Percentiles rank a stretch among this genome's conserved stretches.
Conservation (phyloP, 2,113 vertebrate species). For the Haemorhous mexicanus region DNA sequence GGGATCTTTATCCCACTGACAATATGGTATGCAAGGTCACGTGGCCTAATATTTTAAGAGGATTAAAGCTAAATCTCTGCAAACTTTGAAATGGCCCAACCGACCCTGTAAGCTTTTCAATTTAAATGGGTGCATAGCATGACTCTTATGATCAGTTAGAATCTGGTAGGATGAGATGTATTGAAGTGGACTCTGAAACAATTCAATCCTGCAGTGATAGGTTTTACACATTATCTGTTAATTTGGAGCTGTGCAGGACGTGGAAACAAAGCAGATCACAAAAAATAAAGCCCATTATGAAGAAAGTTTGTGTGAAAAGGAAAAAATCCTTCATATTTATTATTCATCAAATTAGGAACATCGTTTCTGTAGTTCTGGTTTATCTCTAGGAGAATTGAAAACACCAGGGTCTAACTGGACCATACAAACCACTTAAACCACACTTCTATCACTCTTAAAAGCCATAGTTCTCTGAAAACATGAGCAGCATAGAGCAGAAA, state of each 20-base stretch:
- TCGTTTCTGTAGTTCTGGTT: neutral
- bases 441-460: neutral
- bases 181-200: slow-evolving; percentile 24
- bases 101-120: slow-evolving; percentile 63
- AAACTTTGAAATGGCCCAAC: slow-evolving; percentile 75
- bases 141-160: slow-evolving; percentile 44
- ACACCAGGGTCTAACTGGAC: neutral
- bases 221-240: neutral
- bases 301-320: neutral
- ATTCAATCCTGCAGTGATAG: neutral
- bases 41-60: slow-evolving; percentile 73
- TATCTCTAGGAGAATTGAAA: neutral
- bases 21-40: slow-evolving; percentile 65
- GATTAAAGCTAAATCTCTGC: slow-evolving; percentile 70
- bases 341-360: neutral
- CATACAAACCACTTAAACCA: neutral
- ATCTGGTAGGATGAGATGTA: slow-evolving; percentile 32
- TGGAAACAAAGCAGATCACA: neutral
- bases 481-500: neutral
- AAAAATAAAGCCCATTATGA: neutral
- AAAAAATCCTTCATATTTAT: neutral
- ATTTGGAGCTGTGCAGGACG: neutral
- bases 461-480: neutral
- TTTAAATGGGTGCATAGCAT: slow-evolving; percentile 64
- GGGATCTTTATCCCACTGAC: slow-evolving; percentile 54